Evolutionary conservation across 1,140 invertebrate genomes (phyloP).

Genomic region (Glossosoma conforme): DNA sequence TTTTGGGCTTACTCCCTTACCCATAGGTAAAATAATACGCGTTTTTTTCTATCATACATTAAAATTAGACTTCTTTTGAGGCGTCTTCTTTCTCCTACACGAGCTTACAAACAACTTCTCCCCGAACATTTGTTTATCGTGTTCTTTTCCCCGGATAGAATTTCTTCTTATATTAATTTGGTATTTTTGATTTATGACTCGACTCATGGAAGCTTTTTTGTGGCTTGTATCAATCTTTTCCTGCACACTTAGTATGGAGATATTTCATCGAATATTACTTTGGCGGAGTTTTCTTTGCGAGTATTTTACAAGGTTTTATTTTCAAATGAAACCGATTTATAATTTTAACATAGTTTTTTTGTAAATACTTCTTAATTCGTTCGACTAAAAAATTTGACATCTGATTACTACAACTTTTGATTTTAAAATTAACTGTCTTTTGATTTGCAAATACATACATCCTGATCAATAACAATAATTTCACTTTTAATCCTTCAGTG

Average conservation of each 20-base stretch:
- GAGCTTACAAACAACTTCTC: constrained; percentile 25
- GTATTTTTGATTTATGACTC: constrained; percentile 23
- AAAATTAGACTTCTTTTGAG: constrained; percentile 22
- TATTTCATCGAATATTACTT: neutral
- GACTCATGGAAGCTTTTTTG: neutral
- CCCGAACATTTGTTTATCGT: constrained; percentile 28
- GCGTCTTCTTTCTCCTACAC: constrained; percentile 10
- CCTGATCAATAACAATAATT: too few species aligned
- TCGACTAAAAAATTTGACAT: too few species aligned
- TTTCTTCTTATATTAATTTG: constrained; percentile 30
- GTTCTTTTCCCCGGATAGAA: constrained; percentile 19
- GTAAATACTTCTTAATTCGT: too few species aligned
- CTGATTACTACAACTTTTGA: too few species aligned
- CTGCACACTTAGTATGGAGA: neutral
- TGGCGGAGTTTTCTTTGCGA: too few species aligned
- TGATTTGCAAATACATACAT: too few species aligned
- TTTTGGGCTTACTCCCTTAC: constrained; percentile 13
- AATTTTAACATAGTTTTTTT: too few species aligned
- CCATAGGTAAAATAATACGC: constrained; percentile 23
- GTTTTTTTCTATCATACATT: constrained; percentile 19
- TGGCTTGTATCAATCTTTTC: constrained; percentile 3
- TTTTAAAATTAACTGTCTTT: too few species aligned
- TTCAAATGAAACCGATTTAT: too few species aligned
- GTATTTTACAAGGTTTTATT: too few species aligned
- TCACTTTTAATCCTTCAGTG: too few species aligned